Conservation (phyloP, 2,797 vertebrate species). For the Channallabes apus region DNA sequence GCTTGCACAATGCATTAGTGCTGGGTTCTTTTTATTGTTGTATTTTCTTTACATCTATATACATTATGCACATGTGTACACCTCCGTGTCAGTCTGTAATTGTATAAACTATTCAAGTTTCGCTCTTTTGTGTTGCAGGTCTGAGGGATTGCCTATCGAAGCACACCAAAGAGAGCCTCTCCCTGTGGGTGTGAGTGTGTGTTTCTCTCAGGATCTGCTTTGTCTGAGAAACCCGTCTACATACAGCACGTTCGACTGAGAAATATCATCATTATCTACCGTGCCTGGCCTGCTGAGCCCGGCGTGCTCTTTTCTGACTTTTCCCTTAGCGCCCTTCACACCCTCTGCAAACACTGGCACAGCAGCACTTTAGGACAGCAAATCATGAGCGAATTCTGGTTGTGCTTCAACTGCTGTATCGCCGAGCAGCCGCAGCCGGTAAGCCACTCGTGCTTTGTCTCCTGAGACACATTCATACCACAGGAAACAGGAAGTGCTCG, state of each 20-base stretch:
- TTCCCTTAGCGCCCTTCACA: neutral
- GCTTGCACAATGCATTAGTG: neutral
- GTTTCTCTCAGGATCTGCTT: conserved; percentile 23
- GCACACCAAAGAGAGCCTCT: conserved; percentile 22
- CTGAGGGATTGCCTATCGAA: conserved; percentile 31
- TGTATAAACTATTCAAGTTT: conserved; percentile 29
- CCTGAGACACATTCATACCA: conserved; percentile 29
- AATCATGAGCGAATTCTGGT: conserved; percentile 88
- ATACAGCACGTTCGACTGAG: neutral
- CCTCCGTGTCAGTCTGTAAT: conserved; percentile 1
- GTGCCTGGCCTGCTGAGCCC: conserved; percentile 7
- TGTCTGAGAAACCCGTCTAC: conserved; percentile 24
- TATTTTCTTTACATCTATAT: neutral
- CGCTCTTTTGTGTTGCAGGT: conserved; percentile 50
- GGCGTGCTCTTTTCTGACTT: neutral
- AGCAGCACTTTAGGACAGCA: conserved; percentile 67
- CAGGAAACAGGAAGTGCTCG: conserved; percentile 35
- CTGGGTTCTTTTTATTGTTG: neutral
- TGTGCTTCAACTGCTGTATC: conserved; percentile 93
- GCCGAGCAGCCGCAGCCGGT: conserved; percentile 87
- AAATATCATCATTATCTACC: conserved; percentile 1
- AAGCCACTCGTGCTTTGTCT: conserved; percentile 62
- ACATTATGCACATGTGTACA: neutral
- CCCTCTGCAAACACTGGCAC: conserved; percentile 46
- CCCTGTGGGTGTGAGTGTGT: neutral